Percentiles rank a stretch among this genome's conserved stretches.
Conservation (phyloP, 2,888 invertebrate genomes). For the Baccha elongata region DNA sequence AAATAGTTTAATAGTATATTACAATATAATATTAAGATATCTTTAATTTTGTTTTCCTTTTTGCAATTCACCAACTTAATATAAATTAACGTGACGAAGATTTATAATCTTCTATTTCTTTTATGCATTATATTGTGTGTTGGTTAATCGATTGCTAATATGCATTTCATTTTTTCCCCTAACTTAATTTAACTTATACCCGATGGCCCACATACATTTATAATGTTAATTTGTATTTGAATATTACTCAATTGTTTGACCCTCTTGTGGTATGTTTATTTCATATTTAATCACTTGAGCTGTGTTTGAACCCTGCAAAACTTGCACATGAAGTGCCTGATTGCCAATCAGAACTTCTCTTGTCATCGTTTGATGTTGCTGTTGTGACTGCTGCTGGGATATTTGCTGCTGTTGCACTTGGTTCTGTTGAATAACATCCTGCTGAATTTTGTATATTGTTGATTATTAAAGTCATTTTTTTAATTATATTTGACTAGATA, state of each 20-base stretch:
- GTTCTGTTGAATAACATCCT: constrained; percentile 76
- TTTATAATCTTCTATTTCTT: constrained; percentile 53
- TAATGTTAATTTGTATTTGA: constrained; percentile 32
- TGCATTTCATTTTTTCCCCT: constrained; percentile 42
- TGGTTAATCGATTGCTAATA: constrained; percentile 53
- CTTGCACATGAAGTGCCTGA: constrained; percentile 82
- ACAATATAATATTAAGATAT: constrained; percentile 51
- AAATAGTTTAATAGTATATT: constrained; percentile 53
- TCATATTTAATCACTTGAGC: constrained; percentile 85
- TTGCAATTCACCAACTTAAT: constrained; percentile 41
- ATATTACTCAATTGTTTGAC: constrained; percentile 76
- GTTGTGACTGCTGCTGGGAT: constrained; percentile 80
- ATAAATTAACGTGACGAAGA: constrained; percentile 40
- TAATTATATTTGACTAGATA: not conserved
- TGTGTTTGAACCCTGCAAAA: constrained; percentile 79
- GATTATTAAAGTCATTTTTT: not conserved
- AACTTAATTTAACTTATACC: constrained; percentile 26
- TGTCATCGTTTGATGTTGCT: constrained; percentile 78
- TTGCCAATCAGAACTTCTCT: constrained; percentile 82
- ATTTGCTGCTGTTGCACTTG: constrained; percentile 80
- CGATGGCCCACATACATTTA: constrained; percentile 33
- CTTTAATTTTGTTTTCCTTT: constrained; percentile 37
- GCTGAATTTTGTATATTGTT: constrained; percentile 23
- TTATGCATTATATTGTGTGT: constrained; percentile 15
- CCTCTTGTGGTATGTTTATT: constrained; percentile 83